Base-by-base conservation (phyloP, 2,888 invertebrate species). In the Invenusta paracnida region DNA sequence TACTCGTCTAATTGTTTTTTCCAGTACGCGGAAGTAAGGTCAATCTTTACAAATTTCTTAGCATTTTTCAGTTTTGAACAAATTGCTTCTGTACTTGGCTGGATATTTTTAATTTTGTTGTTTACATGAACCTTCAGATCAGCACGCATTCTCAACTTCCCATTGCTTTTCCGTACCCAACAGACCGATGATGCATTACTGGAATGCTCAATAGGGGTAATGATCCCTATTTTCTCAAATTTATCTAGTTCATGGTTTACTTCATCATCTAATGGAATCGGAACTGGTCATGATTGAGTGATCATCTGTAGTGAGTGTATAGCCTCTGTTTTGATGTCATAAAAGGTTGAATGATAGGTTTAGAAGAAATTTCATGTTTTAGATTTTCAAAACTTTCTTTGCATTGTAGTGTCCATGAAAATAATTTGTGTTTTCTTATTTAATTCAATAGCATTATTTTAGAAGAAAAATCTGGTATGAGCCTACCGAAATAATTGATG, bases 21-120 rank as follows among this genome's bases (percentile, higher is more conserved):
- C 81, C 81, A 84, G 81, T 84, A 84, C 2, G 84, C 81, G 23
- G 84, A 82, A 11, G 5, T 28, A 13, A n/a, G 48, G 17, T 17
- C 48, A 48, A 48, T 48, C 17, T 48, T 48, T 5, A 17, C 48
- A 11, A 48, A 48, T 48, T n/a, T n/a, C 48, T 48, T 48, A 17
- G 5, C 5, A 11, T 48, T 11, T 48, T 48, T 17, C 5, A 11
- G 5, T 48, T 48, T 11, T 17, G n/a, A n/a, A 48, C 5, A 48
- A 11, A 48, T 48, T 48, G 29, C 17, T 83, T 83, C 84, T 2
- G 25, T 84, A 17, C 17, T 28, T 2, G 84, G 84, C n/a, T 2
- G 85, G 85, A 85, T 23, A 17, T 86, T 11, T 25, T 85, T 85
- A 13, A 85, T 85, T 25, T 85, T 84, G 11, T 82, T 13, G 25